These are phyloP conservation scores for Strongylocentrotus purpuratus DNA, from an alignment of 35 echinoderm and acorn worm genomes.

Conservation along the genomic window DNA sequence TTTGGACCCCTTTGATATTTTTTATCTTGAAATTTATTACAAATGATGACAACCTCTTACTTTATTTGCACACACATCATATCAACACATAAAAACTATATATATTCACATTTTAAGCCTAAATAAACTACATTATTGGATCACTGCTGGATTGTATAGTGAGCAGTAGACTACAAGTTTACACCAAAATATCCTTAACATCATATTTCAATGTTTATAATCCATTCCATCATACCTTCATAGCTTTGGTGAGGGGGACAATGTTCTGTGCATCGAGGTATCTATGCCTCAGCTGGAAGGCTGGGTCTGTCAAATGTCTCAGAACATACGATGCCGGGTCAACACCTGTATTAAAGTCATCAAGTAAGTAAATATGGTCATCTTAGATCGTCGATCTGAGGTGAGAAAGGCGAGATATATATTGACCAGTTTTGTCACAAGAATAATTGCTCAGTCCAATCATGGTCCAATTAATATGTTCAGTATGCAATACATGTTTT, in stretches of 20 bases:
- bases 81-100: not conserved
- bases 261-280: slow-evolving; percentile 65
- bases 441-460: too few species aligned
- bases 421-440: too few species aligned
- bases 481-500: too few species aligned
- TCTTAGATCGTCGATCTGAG: not conserved
- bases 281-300: slow-evolving; percentile 69
- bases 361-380: not conserved
- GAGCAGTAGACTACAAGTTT: too few species aligned
- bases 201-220: not conserved
- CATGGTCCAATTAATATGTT: too few species aligned
- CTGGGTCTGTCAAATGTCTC: slow-evolving; percentile 65
- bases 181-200: not conserved
- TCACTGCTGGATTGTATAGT: not conserved
- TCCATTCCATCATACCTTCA: slow-evolving; percentile 56
- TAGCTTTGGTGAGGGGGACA: slow-evolving; percentile 74
- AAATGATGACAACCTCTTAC: too few species aligned
- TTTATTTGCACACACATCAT: not conserved
- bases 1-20: too few species aligned
- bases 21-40: too few species aligned
- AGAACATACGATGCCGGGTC: slow-evolving; percentile 69
- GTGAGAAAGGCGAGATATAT: not conserved
- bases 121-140: not conserved
- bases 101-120: not conserved
- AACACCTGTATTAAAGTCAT: slow-evolving; percentile 54